Evolutionary conservation across 2,888 invertebrate species (phyloP).

Genomic region (Apantesis nais): DNA sequence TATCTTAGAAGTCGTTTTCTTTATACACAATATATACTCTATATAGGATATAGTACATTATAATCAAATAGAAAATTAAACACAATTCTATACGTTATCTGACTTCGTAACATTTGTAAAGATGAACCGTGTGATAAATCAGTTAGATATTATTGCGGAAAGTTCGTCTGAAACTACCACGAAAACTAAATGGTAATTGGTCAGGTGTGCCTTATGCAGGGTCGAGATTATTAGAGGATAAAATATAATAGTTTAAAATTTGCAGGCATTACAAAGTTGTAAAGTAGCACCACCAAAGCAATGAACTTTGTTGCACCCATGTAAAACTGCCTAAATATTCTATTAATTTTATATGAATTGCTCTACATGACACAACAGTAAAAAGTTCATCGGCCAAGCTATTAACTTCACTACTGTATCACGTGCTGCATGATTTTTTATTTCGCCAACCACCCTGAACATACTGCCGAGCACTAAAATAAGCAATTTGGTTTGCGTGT

Average conservation of each 20-base stretch:
- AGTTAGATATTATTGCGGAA: not conserved
- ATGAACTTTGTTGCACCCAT: not conserved
- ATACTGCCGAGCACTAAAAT: slow-evolving; percentile 1
- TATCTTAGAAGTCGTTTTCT: too few relatives aligned
- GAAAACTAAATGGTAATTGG: not conserved
- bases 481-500: slow-evolving; percentile 7
- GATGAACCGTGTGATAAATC: too few relatives aligned
- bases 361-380: not conserved
- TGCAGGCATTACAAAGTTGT: not conserved
- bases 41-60: too few relatives aligned
- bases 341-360: not conserved
- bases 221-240: not conserved
- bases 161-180: not conserved
- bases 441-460: too few relatives aligned
- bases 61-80: too few relatives aligned
- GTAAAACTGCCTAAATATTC: not conserved
- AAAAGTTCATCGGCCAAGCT: slow-evolving; percentile 18
- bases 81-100: too few relatives aligned
- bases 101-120: too few relatives aligned
- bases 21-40: too few relatives aligned
- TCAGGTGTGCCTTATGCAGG: not conserved
- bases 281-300: not conserved
- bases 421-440: slow-evolving; percentile 18
- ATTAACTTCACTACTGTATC: slow-evolving; percentile 18
- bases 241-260: not conserved